Evolutionary conservation across 2,888 invertebrate species (phyloP), one percentile per base, ranked within the genome.

Genomic region (Ormyrus nitidulus): DNA sequence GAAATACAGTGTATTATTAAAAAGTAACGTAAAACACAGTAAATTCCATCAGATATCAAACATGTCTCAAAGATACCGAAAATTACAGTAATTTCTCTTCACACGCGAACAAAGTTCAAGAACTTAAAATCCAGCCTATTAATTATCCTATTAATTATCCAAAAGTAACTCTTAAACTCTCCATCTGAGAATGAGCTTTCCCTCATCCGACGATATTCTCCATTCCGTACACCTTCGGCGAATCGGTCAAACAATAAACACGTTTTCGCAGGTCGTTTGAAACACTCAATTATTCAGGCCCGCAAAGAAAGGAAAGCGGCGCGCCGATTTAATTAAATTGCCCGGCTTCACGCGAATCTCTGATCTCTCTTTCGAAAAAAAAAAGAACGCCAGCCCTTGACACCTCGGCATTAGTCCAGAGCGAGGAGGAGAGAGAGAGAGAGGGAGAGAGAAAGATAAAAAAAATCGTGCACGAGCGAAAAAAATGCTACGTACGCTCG

Each of bases 361-460:
- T 77, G 77, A 77, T 77, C 77, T 71, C 59, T 65, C 70, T 19
- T 49, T 51, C 58, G 68, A 68, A 68, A 51, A 71, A 71, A 70
- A 53, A 46, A 64, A 7, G 44, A 48, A 48, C 48, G 46, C 34
- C 7, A 7, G 51, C 56, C 59, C 77, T 72, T 77, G 77, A 77
- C 77, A 77, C 71, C 65, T 77, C 51, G 71, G 48, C 77, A 77
- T 77, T 77, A 77, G 77, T 77, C 66, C 58, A 10, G n/a, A 48
- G n/a, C 7, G 34, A 56, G 48, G n/a, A 46, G 8, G 44, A 61
- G 53, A 69, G 4, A 71, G 44, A 61, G 44, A 46, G 11, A 71
- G 56, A 46, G 11, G 59, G 56, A 49, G n/a, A 62, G n/a, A n/a
- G 8, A 7, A 13, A 19, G 1, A 19, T 19, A 19, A 19, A 19